These are phyloP conservation scores for Melanotus villosus DNA, from an alignment of 2,888 invertebrate genomes.

Conservation along the genomic window DNA sequence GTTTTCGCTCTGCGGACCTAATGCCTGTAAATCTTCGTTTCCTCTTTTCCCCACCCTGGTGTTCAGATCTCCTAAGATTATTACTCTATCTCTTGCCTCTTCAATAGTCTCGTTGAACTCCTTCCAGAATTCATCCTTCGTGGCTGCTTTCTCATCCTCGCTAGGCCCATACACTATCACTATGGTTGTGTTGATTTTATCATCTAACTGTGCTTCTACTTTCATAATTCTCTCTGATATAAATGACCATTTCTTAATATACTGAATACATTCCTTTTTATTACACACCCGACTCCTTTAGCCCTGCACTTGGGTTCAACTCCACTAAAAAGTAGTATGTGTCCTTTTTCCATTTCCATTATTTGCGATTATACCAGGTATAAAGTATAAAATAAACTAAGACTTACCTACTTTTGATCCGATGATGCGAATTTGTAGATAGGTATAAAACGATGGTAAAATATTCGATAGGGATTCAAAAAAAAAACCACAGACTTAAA, in stretches of 20 bases:
- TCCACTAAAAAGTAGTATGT: background rate
- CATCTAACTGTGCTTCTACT: background rate
- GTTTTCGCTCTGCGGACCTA: background rate
- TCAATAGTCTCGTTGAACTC: background rate
- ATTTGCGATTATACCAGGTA: no score
- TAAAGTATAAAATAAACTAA: no score
- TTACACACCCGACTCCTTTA: background rate
- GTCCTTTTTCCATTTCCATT: constrained; percentile 1
- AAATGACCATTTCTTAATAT: background rate
- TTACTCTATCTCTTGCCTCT: background rate
- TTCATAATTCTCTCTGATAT: background rate
- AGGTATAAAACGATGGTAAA: no score
- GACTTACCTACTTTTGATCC: no score
- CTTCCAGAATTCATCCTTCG: background rate
- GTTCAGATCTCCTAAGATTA: background rate
- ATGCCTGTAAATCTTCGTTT: background rate
- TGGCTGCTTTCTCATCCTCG: background rate
- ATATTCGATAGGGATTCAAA: no score
- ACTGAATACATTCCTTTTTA: background rate
- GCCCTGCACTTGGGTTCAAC: background rate
- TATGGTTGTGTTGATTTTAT: background rate
- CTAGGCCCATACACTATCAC: background rate
- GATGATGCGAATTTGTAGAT: no score
- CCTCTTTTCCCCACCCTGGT: background rate
- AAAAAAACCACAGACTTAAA: no score